Conservation (phyloP, 2,797 vertebrate genomes). For the Platalea minor region DNA sequence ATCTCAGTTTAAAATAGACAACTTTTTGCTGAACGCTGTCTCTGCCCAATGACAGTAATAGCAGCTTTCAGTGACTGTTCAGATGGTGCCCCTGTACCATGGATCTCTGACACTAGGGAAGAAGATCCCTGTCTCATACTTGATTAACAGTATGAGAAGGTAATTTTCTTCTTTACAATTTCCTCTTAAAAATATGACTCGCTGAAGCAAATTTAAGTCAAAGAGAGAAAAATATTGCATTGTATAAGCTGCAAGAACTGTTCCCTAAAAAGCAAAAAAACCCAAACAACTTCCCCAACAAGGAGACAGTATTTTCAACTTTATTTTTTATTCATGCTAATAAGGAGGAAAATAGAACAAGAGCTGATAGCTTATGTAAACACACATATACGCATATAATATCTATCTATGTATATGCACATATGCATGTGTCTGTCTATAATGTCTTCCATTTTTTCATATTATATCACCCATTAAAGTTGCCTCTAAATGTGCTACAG, state of each 20-base stretch:
- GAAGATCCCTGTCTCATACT: neutral
- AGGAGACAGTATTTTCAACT: neutral
- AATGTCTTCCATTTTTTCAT: neutral
- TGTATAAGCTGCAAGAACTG: neutral
- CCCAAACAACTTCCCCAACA: fast-evolving
- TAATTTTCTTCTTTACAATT: neutral
- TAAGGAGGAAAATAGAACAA: neutral
- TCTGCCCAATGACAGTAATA: neutral
- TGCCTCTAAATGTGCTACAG: neutral
- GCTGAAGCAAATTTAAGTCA: neutral
- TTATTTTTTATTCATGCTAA: neutral
- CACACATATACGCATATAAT: neutral
- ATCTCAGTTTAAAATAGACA: neutral
- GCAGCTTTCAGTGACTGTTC: neutral
- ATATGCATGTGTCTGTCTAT: neutral
- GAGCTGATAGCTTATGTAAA: neutral
- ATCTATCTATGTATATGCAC: neutral
- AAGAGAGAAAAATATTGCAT: neutral
- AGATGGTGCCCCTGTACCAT: neutral
- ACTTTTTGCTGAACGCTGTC: neutral
- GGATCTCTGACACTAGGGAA: neutral
- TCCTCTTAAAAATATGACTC: neutral
- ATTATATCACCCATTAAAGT: neutral
- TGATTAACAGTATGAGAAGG: neutral
- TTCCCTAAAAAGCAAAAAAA: neutral